Evolutionary conservation across 2,113 vertebrate genomes (phyloP).

Genomic region (Pandion haliaetus): DNA sequence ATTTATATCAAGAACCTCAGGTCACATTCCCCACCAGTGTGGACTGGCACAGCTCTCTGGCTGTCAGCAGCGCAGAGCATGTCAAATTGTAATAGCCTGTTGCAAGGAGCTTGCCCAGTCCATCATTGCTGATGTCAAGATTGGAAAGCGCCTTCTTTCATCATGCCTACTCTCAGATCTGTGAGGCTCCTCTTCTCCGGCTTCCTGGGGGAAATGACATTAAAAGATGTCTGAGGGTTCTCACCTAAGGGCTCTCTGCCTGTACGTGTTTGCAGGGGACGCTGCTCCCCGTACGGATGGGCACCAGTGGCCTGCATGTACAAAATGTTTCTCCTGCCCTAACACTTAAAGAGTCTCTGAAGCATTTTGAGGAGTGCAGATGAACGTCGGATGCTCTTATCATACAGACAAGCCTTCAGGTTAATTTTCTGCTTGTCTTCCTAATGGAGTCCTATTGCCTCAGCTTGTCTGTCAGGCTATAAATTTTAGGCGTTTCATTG

Average conservation of each 20-base stretch:
- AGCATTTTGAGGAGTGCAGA: not conserved
- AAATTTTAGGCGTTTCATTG: not conserved
- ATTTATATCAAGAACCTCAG: not conserved
- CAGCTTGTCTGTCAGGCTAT: not conserved
- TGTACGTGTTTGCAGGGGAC: too few relatives aligned
- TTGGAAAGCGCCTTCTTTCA: not conserved
- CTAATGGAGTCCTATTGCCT: not conserved
- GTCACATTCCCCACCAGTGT: accelerated
- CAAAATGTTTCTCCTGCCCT: not conserved
- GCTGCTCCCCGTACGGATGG: accelerated
- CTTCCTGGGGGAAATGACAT: not conserved
- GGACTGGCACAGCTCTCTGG: not conserved
- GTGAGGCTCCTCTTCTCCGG: not conserved
- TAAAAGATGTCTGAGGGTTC: not conserved
- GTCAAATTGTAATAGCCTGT: not conserved
- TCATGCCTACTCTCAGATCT: too few relatives aligned
- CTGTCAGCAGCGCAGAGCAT: not conserved
- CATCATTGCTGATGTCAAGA: too few relatives aligned
- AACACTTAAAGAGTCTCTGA: not conserved
- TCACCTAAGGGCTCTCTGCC: not conserved
- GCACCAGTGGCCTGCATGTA: not conserved
- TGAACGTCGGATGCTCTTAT: not conserved
- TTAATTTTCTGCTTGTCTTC: not conserved
- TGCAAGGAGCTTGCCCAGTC: not conserved
- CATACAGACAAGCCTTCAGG: not conserved